These are phyloP conservation scores for Hyperopisus bebe DNA, from an alignment of 2,113 vertebrate species.

Conservation along the genomic window DNA sequence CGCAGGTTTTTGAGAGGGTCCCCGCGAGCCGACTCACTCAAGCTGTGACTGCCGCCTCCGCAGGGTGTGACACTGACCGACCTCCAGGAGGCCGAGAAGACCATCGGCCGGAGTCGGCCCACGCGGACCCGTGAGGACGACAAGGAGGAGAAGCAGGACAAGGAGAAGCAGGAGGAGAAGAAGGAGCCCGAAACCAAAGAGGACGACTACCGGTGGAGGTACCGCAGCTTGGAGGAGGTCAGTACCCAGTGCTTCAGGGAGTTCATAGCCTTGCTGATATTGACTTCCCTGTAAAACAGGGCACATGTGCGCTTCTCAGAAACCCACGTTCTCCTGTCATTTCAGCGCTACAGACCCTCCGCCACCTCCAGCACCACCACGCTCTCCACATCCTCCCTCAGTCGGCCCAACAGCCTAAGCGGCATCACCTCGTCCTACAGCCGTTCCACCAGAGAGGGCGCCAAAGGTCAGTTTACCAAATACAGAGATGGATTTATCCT, in stretches of 20 bases:
- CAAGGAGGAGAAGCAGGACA: slow-evolving; percentile 88
- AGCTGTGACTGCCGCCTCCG: slow-evolving; percentile 22
- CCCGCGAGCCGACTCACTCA: background rate
- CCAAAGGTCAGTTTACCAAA: slow-evolving; percentile 70
- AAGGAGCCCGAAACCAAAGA: slow-evolving; percentile 86
- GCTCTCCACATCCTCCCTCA: slow-evolving; percentile 68
- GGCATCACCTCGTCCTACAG: slow-evolving; percentile 90
- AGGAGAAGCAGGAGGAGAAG: slow-evolving; percentile 91
- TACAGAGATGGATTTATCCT: background rate
- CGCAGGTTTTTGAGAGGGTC: background rate
- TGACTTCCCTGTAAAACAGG: background rate
- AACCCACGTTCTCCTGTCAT: slow-evolving; percentile 46
- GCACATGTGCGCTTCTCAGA: slow-evolving; percentile 30
- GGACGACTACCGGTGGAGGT: slow-evolving; percentile 88
- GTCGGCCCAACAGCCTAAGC: slow-evolving; percentile 76
- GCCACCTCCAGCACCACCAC: slow-evolving; percentile 73
- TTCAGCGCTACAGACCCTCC: slow-evolving; percentile 76
- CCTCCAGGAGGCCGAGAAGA: slow-evolving; percentile 98
- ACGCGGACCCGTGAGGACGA: slow-evolving; percentile 81
- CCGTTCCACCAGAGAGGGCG: slow-evolving; percentile 78
- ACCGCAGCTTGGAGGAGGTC: slow-evolving; percentile 86
- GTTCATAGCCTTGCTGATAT: background rate
- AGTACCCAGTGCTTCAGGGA: slow-evolving; percentile 11
- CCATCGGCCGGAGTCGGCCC: slow-evolving; percentile 81
- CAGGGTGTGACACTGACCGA: slow-evolving; percentile 95